These are phyloP conservation scores for Dendrocopos noguchii DNA, from an alignment of 2,113 vertebrate genomes.

Conservation along the genomic window DNA sequence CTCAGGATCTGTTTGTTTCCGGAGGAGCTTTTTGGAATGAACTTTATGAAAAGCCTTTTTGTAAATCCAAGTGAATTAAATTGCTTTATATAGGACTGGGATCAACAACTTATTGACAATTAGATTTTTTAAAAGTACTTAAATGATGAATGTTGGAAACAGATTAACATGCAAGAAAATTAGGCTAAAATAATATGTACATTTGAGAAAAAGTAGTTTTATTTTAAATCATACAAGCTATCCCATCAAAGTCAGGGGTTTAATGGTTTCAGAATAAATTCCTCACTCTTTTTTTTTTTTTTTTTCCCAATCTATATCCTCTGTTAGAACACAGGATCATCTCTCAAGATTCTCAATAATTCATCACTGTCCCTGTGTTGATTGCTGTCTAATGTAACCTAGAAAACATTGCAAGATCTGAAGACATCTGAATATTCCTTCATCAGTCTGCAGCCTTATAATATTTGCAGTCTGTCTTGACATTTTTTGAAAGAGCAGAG, in stretches of 20 bases:
- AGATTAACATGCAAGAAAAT: neutral
- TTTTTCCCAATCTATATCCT: neutral
- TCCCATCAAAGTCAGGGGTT: neutral
- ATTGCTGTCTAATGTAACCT: neutral
- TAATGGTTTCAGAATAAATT: slow-evolving; percentile 8
- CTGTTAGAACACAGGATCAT: neutral
- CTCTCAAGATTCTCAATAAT: neutral
- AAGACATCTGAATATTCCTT: neutral
- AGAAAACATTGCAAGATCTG: neutral
- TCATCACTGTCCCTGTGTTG: neutral
- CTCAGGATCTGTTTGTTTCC: slow-evolving; percentile 16
- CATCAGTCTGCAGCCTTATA: neutral
- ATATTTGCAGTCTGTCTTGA: neutral
- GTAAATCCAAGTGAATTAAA: neutral
- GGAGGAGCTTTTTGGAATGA: neutral
- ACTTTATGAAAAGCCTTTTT: neutral
- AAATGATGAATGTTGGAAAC: neutral
- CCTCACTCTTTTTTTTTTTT: neutral
- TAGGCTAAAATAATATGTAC: neutral
- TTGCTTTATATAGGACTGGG: neutral
- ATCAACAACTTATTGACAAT: slow-evolving; percentile 10
- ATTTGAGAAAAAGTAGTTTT: neutral
- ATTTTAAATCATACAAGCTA: neutral
- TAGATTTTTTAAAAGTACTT: neutral
- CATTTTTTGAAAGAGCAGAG: neutral